Evolutionary conservation across 2,888 invertebrate genomes (phyloP).

Genomic region (Drosophila meridionalis): DNA sequence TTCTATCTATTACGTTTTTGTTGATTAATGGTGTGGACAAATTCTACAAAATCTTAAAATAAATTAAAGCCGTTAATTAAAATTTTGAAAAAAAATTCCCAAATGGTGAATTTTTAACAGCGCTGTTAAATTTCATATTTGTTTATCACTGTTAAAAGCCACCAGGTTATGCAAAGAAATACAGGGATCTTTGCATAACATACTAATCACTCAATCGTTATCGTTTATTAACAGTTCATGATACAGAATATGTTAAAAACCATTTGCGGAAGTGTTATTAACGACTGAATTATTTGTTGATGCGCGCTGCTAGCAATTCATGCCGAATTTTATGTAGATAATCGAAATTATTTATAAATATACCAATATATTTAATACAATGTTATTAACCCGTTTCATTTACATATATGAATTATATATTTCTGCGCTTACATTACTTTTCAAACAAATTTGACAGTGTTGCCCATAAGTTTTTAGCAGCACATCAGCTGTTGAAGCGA

Average conservation of each 20-base stretch:
- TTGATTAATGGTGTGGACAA: background rate
- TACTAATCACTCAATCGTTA: no score
- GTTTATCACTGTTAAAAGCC: background rate
- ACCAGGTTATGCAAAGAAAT: no score
- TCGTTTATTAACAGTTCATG: background rate
- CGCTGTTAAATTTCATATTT: no score
- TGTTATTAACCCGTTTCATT: background rate
- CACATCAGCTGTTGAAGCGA: slow-evolving; percentile 19
- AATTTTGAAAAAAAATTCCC: background rate
- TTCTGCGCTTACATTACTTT: background rate
- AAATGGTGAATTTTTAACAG: background rate
- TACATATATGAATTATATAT: background rate
- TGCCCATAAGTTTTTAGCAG: background rate
- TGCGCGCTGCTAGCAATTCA: background rate
- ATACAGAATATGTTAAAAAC: background rate
- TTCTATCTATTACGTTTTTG: background rate
- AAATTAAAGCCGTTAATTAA: background rate
- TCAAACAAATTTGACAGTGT: background rate
- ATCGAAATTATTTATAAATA: background rate
- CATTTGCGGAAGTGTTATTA: background rate
- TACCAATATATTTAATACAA: background rate
- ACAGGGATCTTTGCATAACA: no score
- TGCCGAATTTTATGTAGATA: background rate
- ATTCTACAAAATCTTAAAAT: background rate
- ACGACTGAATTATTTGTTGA: background rate